These are phyloP conservation scores for Tachypleus tridentatus DNA, from an alignment of 1,140 invertebrate genomes.

Conservation along the genomic window DNA sequence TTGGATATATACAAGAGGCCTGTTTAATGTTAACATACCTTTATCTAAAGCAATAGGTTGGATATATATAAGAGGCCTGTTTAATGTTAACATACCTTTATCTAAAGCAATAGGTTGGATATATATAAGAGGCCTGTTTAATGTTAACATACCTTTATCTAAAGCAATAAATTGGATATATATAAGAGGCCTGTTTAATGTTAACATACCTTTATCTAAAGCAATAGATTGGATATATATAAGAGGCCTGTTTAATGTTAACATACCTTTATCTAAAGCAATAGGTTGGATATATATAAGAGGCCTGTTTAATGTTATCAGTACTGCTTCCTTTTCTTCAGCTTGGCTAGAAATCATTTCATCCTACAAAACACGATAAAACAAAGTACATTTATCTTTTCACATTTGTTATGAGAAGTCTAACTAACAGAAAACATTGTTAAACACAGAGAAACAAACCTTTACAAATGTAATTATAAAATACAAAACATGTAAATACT, in stretches of 20 bases:
- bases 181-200: conserved; percentile 75
- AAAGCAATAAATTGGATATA: conserved; percentile 40
- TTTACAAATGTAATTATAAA: conserved; percentile 9
- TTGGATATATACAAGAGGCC: too few relatives aligned
- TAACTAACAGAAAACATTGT: not conserved
- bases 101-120: too few relatives aligned
- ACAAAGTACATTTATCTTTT: not conserved
- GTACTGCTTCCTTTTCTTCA: conserved; percentile 78
- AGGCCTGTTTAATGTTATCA: conserved; percentile 80
- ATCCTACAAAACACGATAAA: conserved; percentile 60
- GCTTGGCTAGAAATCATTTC: conserved; percentile 57
- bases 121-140: too few relatives aligned
- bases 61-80: too few relatives aligned
- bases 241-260: conserved; percentile 76
- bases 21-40: too few relatives aligned
- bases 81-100: too few relatives aligned
- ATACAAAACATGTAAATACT: conserved; percentile 15
- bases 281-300: conserved; percentile 90
- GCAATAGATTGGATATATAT: conserved; percentile 92
- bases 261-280: conserved; percentile 65
- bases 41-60: too few relatives aligned
- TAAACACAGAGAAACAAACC: not conserved
- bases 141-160: too few relatives aligned
- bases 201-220: conserved; percentile 65
- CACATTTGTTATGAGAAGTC: conserved; percentile 3